Evolutionary conservation across 1,140 invertebrate genomes (phyloP).

Genomic region (Nephila pilipes): DNA sequence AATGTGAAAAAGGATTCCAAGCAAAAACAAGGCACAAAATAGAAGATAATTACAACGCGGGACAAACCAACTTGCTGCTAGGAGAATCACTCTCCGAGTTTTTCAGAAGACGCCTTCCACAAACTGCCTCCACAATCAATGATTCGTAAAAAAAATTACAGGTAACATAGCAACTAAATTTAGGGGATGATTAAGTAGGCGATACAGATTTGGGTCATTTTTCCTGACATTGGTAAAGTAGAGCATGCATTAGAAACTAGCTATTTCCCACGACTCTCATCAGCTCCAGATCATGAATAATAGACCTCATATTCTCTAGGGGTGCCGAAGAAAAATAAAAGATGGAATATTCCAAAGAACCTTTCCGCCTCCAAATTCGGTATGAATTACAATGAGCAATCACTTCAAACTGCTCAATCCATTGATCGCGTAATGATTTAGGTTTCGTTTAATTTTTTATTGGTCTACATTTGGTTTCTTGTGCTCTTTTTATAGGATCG

Average conservation of each 20-base stretch:
- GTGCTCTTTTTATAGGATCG: neutral
- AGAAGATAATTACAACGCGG: conserved; percentile 24
- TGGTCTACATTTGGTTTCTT: neutral
- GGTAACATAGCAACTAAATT: conserved; percentile 22
- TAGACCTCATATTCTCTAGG: neutral
- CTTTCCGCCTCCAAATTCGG: too few species aligned
- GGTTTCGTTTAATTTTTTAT: neutral
- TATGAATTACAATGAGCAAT: neutral
- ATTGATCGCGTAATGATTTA: neutral
- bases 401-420: too few species aligned
- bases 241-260: neutral
- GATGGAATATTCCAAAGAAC: too few species aligned
- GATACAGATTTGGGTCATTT: conserved; percentile 20
- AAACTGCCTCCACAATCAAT: conserved; percentile 20
- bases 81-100: neutral
- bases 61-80: neutral
- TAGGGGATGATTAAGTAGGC: neutral
- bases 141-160: conserved; percentile 39
- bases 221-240: conserved; percentile 20
- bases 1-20: neutral
- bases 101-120: neutral
- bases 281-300: neutral
- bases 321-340: neutral
- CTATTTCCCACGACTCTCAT: conserved; percentile 19
- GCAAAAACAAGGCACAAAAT: neutral